Percentiles rank a stretch among this genome's conserved stretches.
Evolutionary conservation across 1,140 invertebrate species (phyloP).

Genomic region (Halictus rubicundus): DNA sequence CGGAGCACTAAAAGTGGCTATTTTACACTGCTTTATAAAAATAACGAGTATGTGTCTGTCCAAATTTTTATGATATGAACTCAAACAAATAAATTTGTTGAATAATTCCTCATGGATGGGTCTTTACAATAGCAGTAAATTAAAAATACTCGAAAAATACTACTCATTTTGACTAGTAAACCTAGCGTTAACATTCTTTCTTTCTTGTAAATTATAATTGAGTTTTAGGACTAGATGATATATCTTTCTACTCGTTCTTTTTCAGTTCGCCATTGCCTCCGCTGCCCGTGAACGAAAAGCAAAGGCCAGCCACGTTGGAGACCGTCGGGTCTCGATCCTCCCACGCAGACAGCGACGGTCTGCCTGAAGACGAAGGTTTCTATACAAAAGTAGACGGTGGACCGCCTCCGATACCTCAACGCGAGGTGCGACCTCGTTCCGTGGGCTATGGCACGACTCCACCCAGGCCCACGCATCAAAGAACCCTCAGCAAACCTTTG

Average conservation of each 20-base stretch:
- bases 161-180: too few species aligned
- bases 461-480: slow-evolving; percentile 82
- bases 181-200: too few species aligned
- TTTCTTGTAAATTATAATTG: too few species aligned
- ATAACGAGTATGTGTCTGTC: too few species aligned
- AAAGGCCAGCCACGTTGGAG: slow-evolving; percentile 73
- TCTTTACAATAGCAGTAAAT: too few species aligned
- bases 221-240: too few species aligned
- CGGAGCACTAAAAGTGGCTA: too few species aligned
- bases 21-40: too few species aligned
- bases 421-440: slow-evolving; percentile 81
- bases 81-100: too few species aligned
- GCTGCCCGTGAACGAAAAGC: slow-evolving; percentile 83
- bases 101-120: too few species aligned
- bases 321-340: slow-evolving; percentile 69
- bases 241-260: background rate
- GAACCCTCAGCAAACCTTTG: slow-evolving; percentile 82
- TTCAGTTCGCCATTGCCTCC: slow-evolving; percentile 86
- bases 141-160: too few species aligned
- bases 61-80: too few species aligned
- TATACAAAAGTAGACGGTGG: slow-evolving; percentile 76
- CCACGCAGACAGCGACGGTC: slow-evolving; percentile 71
- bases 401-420: slow-evolving; percentile 83
- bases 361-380: slow-evolving; percentile 76
- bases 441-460: slow-evolving; percentile 81